A percentile compares a stretch with the other conserved stretches of the same genome.
phyloP scores from a whole-genome alignment of 2,113 vertebrate genomes.

The Chionodraco myersi region DNA sequence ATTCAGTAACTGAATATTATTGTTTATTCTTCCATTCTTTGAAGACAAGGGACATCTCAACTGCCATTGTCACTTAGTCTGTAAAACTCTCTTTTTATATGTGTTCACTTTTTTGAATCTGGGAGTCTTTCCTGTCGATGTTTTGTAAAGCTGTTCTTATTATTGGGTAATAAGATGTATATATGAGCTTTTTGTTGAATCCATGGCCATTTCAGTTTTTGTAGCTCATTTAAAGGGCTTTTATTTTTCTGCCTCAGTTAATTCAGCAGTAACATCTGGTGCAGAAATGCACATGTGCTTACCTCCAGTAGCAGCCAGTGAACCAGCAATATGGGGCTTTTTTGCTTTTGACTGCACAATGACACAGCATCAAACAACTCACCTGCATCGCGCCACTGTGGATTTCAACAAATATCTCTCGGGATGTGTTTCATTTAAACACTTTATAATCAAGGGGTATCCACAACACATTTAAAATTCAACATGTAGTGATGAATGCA shows the following conservation, averaged over 20 bases:
- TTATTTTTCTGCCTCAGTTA: neutral
- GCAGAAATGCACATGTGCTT: neutral
- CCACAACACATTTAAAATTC: neutral
- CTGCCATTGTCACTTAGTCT: neutral
- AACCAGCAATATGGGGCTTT: neutral
- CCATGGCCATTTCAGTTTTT: neutral
- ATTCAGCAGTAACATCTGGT: neutral
- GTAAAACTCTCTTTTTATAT: neutral
- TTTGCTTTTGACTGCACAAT: neutral
- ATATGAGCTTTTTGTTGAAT: neutral
- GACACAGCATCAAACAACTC: conserved; percentile 2
- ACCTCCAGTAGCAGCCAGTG: neutral
- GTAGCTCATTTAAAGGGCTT: neutral
- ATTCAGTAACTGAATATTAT: neutral
- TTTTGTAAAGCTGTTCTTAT: neutral
- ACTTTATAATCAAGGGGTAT: neutral
- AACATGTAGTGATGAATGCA: neutral
- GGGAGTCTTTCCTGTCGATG: neutral
- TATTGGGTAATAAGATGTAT: neutral
- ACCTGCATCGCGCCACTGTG: neutral
- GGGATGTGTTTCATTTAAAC: neutral
- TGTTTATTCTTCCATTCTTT: neutral
- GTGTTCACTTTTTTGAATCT: neutral
- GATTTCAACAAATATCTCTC: neutral
- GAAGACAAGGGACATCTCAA: neutral